These are phyloP conservation scores for Drosophila pseudotalamancana DNA, from an alignment of 2,888 invertebrate genomes.

Conservation along the genomic window DNA sequence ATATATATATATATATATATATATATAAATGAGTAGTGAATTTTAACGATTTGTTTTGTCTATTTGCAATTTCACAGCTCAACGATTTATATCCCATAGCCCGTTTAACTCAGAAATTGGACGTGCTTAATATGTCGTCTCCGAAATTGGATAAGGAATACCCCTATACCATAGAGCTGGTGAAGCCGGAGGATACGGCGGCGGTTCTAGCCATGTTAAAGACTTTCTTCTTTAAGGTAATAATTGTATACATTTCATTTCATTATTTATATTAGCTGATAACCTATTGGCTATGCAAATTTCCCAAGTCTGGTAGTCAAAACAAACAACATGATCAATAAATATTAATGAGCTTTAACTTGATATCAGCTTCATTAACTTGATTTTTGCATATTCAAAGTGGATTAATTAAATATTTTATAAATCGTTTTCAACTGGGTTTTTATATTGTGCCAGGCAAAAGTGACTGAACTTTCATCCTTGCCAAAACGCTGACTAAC, in stretches of 20 bases:
- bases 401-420: conserved; percentile 22
- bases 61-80: conserved; percentile 69
- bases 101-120: conserved; percentile 83
- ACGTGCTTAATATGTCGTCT: conserved; percentile 75
- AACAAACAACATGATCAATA: conserved; percentile 22
- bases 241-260: not conserved
- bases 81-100: conserved; percentile 83
- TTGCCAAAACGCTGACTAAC: conserved; percentile 36
- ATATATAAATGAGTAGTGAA: conserved; percentile 10
- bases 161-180: conserved; percentile 83
- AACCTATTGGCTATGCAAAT: too few species aligned
- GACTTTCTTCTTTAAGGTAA: conserved; percentile 86
- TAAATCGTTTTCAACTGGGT: not conserved
- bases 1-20: not conserved
- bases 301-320: not conserved
- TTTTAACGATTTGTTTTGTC: conserved; percentile 54
- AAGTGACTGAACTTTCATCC: conserved; percentile 34
- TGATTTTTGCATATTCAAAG: conserved; percentile 17
- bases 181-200: conserved; percentile 85
- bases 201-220: conserved; percentile 86
- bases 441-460: conserved; percentile 5
- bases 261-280: too few species aligned
- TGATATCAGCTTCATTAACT: conserved; percentile 24
- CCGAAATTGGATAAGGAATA: conserved; percentile 51
- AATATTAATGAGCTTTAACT: conserved; percentile 27